phyloP scores from a whole-genome alignment of 2,888 invertebrate species.

The Labia minor region DNA sequence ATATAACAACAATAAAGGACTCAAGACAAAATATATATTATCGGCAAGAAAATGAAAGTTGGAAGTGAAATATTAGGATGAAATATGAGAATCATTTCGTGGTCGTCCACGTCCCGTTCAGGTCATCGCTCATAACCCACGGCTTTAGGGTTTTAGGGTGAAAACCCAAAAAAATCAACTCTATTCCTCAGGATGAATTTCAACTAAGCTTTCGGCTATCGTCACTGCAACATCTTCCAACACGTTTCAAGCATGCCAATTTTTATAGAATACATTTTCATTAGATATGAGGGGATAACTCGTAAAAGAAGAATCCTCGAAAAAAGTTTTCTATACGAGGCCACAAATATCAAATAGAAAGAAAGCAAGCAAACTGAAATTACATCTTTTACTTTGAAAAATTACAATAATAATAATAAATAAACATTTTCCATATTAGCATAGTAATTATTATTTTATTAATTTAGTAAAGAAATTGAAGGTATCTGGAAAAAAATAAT shows the following conservation, averaged over 20 bases:
- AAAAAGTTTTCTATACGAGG: too few species aligned
- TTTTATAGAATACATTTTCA: slow-evolving; percentile 1
- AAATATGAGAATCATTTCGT: slow-evolving; percentile 7
- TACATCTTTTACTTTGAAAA: too few species aligned
- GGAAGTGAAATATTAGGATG: slow-evolving; percentile 8
- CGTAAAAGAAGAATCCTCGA: neutral
- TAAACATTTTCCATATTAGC: too few species aligned
- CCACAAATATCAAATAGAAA: too few species aligned
- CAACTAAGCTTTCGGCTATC: neutral
- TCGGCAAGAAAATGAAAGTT: neutral
- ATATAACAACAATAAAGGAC: neutral
- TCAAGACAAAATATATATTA: slow-evolving; percentile 6
- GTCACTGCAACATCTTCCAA: neutral
- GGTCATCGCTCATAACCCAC: slow-evolving; percentile 7
- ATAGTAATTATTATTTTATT: too few species aligned
- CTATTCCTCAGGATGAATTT: slow-evolving; percentile 7
- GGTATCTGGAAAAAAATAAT: too few species aligned
- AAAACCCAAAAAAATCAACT: slow-evolving; percentile 2
- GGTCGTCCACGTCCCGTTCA: slow-evolving; percentile 2
- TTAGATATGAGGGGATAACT: neutral
- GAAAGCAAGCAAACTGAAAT: too few species aligned
- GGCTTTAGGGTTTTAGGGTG: slow-evolving; percentile 13
- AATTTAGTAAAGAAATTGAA: too few species aligned
- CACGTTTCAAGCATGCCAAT: neutral
- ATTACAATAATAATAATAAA: too few species aligned